Base-by-base conservation (phyloP, 2,888 invertebrate species). In the Ctena decussata region DNA sequence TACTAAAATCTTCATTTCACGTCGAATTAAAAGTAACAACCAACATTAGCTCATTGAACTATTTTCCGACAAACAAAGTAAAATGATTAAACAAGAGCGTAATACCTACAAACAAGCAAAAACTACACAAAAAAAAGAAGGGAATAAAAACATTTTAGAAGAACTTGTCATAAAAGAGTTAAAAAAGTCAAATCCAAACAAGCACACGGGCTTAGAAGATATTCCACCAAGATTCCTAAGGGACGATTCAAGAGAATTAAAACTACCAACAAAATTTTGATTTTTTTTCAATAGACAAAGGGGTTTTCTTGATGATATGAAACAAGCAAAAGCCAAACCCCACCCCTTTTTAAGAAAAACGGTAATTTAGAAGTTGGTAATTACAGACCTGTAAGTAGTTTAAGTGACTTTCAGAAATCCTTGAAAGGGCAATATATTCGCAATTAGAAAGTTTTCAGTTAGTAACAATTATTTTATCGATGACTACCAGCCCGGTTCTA, bases 351-450 rank as follows among this genome's bases (percentile, higher is more conserved):
- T 30, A 87, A 87, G 70, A 85, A 89, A 70, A 84, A 72, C 57
- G 44, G 60, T 72, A n/a, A n/a, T n/a, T n/a, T n/a, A n/a, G n/a
- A n/a, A n/a, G n/a, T n/a, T n/a, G n/a, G n/a, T n/a, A n/a, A 73
- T 27, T 27, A 49, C 37, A 78, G 89, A 77, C 86, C 82, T n/a
- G 86, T 87, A 3, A 84, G 84, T 32, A 87, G 85, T 73, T 85
- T 24, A 60, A 60, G 60, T 80, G 76, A 73, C 80, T 82, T 21
- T 89, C 81, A 15, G 84, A 85, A 69, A 73, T 87, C 15, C 76
- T 80, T 41, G 80, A 85, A 75, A 85, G 57, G 44, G 71, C 81
- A 30, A 79, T 86, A 15, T 84, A 82, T 44, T 73, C 30, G 11
- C 78, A 84, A 53, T 35, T 86, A 5, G 79, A 79, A 77, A 35